Base-by-base conservation (phyloP, 1,140 invertebrate genomes). In the Caenorhabditis tropicalis region DNA sequence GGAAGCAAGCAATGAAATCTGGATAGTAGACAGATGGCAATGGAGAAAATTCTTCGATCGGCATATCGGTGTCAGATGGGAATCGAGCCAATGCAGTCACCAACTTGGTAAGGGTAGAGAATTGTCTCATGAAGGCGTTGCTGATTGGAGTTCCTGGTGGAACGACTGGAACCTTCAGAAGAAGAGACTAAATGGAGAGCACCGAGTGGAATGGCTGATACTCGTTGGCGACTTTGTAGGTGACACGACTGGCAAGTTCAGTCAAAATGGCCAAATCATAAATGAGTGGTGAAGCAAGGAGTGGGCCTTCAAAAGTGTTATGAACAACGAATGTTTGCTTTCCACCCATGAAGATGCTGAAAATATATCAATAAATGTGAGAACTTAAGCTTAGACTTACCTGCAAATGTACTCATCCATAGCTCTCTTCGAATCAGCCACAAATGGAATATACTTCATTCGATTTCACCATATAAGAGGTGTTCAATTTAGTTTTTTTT, bases 371-470 rank as follows among this genome's bases (percentile, higher is more conserved):
- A 9, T 12, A 12, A 36, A 4, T 49, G 27, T 19, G 4, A 51
- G 21, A 1, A 19, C 12, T 15, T 24, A 10, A 36, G 31, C 0
- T 12, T 51, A 81, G 19, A 29, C n/a, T 31, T 27, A 84, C 83
- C 83, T 84, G 2, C 95, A 97, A 2, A 94, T 95, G 92, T 98
- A 98, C 91, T 98, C 97, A 91, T 98, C 97, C 95, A 98, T 95
- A 0, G 97, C 97, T 43, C 96, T 93, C 91, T 98, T 98, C 79
- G 95, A 96, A 92, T 98, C 97, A 74, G 95, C 95, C 79, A 98
- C 96, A 92, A 96, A 96, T 0, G 97, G 97, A 24, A 98, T 95
- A 91, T 98, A 98, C 93, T 98, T 98, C 86, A 98, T 98, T 98
- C 0, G 96, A 96, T 16, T 93, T 92, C 9, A 98, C 95, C 94